Percentiles rank a stretch among this genome's conserved stretches.
phyloP scores from a whole-genome alignment of 2,113 vertebrate species.

The Saguinus imperator region DNA sequence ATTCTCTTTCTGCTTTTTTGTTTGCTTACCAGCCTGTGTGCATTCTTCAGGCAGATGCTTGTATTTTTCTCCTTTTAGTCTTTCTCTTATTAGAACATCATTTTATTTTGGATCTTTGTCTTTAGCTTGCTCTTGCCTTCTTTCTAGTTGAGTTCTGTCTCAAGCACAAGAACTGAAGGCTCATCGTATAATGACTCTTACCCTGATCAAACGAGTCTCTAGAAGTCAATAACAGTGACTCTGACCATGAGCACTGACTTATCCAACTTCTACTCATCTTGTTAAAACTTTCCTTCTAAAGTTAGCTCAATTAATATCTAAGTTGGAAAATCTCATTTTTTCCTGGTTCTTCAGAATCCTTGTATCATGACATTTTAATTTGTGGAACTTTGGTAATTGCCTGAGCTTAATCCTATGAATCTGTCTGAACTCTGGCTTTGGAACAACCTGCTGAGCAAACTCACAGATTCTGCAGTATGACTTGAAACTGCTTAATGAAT shows the following conservation, averaged over 20 bases:
- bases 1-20: not conserved
- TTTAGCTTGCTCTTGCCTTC: not conserved
- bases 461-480: not conserved
- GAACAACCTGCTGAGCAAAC: constrained; percentile 7
- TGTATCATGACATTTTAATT: constrained; percentile 32
- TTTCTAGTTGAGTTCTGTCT: not conserved
- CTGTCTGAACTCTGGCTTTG: not conserved
- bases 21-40: not conserved
- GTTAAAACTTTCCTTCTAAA: not conserved
- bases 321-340: not conserved
- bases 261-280: not conserved
- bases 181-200: not conserved
- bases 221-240: not conserved
- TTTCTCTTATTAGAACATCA: not conserved
- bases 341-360: not conserved
- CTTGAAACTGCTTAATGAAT: not conserved
- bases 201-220: not conserved
- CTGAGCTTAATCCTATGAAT: not conserved
- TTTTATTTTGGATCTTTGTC: not conserved
- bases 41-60: not conserved
- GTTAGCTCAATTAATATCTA: not conserved
- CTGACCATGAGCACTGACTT: not conserved
- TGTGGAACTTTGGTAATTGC: not conserved
- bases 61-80: not conserved
- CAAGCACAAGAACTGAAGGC: not conserved